Conservation (phyloP, 2,888 invertebrate genomes). For the Macrophya alboannulata region DNA sequence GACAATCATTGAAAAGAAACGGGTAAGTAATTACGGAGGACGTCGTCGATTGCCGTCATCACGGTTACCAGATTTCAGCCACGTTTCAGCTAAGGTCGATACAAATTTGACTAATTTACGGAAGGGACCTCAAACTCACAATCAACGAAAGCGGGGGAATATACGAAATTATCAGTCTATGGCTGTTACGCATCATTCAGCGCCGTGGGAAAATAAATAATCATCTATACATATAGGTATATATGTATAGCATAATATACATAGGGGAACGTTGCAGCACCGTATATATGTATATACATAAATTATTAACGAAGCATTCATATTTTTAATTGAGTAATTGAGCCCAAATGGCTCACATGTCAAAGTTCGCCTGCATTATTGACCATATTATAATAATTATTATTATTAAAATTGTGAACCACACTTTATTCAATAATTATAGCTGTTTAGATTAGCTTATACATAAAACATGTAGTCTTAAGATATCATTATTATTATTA, state of each 20-base stretch:
- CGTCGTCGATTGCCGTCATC: constrained; percentile 54
- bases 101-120: constrained; percentile 61
- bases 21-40: not conserved
- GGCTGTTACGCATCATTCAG: not conserved
- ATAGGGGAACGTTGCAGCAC: not conserved
- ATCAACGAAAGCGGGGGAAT: constrained; percentile 55
- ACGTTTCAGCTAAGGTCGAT: constrained; percentile 63
- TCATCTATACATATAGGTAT: not conserved
- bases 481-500: not conserved
- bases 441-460: not conserved
- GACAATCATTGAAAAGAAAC: not conserved
- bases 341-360: not conserved
- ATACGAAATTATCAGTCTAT: not conserved
- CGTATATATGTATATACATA: not conserved
- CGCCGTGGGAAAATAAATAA: not conserved
- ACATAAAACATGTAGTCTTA: not conserved
- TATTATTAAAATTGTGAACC: not conserved
- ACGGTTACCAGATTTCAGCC: constrained; percentile 64
- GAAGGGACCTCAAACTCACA: constrained; percentile 57
- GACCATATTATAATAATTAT: not conserved
- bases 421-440: not conserved
- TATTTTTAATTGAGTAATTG: not conserved
- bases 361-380: not conserved
- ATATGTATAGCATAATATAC: not conserved
- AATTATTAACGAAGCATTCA: not conserved